Evolutionary conservation across 2,888 invertebrate species (phyloP).

Genomic region (Agapostemon virescens): DNA sequence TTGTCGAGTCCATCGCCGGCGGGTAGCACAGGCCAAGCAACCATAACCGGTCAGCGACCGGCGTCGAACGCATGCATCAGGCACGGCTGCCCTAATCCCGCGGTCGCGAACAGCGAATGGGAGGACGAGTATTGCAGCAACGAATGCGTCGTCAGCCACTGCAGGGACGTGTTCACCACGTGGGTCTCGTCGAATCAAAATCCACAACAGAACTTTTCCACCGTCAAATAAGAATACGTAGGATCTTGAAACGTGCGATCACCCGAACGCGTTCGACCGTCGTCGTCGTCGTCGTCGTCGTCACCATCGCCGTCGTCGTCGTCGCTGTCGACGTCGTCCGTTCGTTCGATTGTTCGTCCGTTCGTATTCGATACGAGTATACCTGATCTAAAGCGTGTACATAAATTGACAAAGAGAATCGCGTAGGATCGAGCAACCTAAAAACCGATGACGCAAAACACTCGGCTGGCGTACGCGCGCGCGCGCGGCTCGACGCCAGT

Average conservation of each 20-base stretch:
- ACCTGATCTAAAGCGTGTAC: slow-evolving; percentile 55
- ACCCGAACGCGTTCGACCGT: slow-evolving; percentile 63
- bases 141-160: slow-evolving; percentile 97
- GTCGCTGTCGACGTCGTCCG: not conserved
- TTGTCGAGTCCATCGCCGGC: slow-evolving; percentile 76
- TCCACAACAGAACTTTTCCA: slow-evolving; percentile 89
- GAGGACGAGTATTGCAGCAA: slow-evolving; percentile 98
- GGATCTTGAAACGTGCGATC: slow-evolving; percentile 46
- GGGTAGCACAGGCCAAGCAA: slow-evolving; percentile 67
- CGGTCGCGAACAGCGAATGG: slow-evolving; percentile 96
- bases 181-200: slow-evolving; percentile 94
- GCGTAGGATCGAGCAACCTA: slow-evolving; percentile 27
- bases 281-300: not conserved
- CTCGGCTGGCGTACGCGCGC: not conserved
- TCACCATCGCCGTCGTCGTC: slow-evolving; percentile 14
- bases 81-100: slow-evolving; percentile 94
- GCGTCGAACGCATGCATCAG: slow-evolving; percentile 86
- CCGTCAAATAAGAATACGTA: slow-evolving; percentile 85
- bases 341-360: slow-evolving; percentile 15
- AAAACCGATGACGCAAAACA: slow-evolving; percentile 6
- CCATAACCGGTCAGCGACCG: slow-evolving; percentile 72
- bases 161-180: slow-evolving; percentile 95
- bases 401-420: slow-evolving; percentile 50
- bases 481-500: not conserved
- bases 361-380: slow-evolving; percentile 16